Evolutionary conservation across 2,797 vertebrate species (phyloP), one percentile per base, ranked within the genome.

Genomic region (Lagorchestes hirsutus): DNA sequence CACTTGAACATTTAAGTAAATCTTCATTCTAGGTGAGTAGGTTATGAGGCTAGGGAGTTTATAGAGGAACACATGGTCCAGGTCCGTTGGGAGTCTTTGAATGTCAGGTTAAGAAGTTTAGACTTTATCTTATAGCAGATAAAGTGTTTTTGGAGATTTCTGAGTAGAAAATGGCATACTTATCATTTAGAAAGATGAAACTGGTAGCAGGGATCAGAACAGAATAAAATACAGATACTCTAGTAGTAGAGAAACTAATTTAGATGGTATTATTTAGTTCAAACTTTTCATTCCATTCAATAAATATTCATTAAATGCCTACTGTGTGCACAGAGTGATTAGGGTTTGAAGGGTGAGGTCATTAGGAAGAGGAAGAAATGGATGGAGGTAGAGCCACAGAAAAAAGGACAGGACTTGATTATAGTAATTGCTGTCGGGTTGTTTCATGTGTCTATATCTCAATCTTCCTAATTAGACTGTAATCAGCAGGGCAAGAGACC

Each of bases 371-470:
- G 28, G 29, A 59, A 54, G 93, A 74, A 90, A 46, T 67, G 67
- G n/a, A 92, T 74, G 82, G 8, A 91, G 22, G 0, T 57, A 52
- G 54, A 52, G 91, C 90, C 24, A 55, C 87, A 57, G 27, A 67
- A 40, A 28, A 67, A 34, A 14, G 31, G 8, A 59, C n/a, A 14
- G 10, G 31, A 22, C 34, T 31, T 93, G 93, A 59, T 1, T 10
- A 13, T 87, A 12, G 11, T 92, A 18, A 18, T 91, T 91, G 24
- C 92, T 54, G 27, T 74, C 91, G 18, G 59, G 52, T 54, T 3
- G 0, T 8, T 0, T 29, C 50, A 4, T 1, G 67, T 24, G 54
- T 34, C 40, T 46, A 1, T 0, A 28, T 1, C 0, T 87, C 90
- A 50, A 59, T 46, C 40, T 74, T 34, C 13, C 50, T 16, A 13